Conservation (phyloP, 2,797 vertebrate genomes). For the Lacerta agilis region DNA sequence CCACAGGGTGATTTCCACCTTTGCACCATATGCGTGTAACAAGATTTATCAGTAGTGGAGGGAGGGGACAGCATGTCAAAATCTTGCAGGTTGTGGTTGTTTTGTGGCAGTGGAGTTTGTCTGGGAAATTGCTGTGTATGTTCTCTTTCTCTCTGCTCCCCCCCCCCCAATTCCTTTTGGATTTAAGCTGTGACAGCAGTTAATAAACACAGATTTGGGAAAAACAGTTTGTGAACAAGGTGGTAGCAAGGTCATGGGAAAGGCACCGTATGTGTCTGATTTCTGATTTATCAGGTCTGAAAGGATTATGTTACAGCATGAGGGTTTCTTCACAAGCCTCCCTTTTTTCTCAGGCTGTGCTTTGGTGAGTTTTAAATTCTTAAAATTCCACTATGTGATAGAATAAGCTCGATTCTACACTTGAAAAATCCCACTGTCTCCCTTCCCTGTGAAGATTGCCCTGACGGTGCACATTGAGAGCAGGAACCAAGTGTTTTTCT, state of each 20-base stretch:
- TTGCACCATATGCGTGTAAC: neutral
- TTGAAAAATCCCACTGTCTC: neutral
- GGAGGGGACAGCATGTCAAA: neutral
- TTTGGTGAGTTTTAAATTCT: conserved; percentile 71
- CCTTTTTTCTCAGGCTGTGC: conserved; percentile 65
- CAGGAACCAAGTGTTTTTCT: neutral
- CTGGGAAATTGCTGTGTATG: neutral
- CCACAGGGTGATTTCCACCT: too few relatives aligned
- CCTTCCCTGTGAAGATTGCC: neutral
- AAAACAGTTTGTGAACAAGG: conserved; percentile 37
- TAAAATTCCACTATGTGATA: conserved; percentile 72
- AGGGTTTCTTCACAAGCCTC: conserved; percentile 70
- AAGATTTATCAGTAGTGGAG: neutral
- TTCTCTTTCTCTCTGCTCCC: too few relatives aligned
- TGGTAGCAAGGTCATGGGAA: conserved; percentile 81
- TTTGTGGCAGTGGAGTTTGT: neutral
- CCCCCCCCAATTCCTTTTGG: neutral
- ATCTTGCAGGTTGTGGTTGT: neutral
- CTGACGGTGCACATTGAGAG: neutral
- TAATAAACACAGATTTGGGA: conserved; percentile 13
- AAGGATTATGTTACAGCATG: conserved; percentile 79
- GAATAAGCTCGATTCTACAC: conserved; percentile 54
- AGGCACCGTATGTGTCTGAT: conserved; percentile 66
- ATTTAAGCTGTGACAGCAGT: conserved; percentile 7
- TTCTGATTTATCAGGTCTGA: conserved; percentile 74